Evolutionary conservation across 2,113 vertebrate genomes (phyloP), one percentile per base, ranked within the genome.

Genomic region (Entosphenus tridentatus): DNA sequence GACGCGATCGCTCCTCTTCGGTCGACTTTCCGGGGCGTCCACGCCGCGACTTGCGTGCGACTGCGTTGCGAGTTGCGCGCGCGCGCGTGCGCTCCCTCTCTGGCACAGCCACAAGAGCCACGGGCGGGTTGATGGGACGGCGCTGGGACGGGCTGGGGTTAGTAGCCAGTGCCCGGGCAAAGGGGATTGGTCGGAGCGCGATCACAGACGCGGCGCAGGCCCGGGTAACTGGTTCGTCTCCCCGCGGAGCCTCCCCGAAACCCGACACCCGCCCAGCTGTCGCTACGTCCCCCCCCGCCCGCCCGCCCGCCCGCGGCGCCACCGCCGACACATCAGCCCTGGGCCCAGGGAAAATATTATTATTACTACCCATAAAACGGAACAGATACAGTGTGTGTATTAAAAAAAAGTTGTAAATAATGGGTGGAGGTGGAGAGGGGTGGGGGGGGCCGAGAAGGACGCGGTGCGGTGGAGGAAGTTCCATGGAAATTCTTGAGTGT

Each of bases 231-330:
- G 39, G 13, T 62, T 62, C 13, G 13, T 62, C 58, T 17, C 16
- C 58, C 58, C 58, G 13, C 13, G 58, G 16, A 14, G 13, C 58
- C 58, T 62, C 58, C 58, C 58, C 58, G 58, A 62, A 62, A 62
- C 58, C 58, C 58, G 58, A 62, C 58, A 62, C 58, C 58, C 58
- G 13, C 16, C 58, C 58, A 62, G 58, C 58, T 62, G 58, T 62
- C 58, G 16, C 58, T 39, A 39, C 39, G 39, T 39, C 39, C 39
- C 39, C 21, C 39, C 39, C 39, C 39, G 39, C 39, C 39, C 39
- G 39, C 39, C 39, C 39, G 39, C 39, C 39, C 39, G 39, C 39
- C 39, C 39, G 39, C 39, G 39, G 39, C 39, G 39, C 39, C 39
- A 39, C 39, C 39, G 39, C 39, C 39, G 39, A 39, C 39, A 39